phyloP scores from a whole-genome alignment of 2,888 invertebrate genomes.

The Ischnus inquisitorius region DNA sequence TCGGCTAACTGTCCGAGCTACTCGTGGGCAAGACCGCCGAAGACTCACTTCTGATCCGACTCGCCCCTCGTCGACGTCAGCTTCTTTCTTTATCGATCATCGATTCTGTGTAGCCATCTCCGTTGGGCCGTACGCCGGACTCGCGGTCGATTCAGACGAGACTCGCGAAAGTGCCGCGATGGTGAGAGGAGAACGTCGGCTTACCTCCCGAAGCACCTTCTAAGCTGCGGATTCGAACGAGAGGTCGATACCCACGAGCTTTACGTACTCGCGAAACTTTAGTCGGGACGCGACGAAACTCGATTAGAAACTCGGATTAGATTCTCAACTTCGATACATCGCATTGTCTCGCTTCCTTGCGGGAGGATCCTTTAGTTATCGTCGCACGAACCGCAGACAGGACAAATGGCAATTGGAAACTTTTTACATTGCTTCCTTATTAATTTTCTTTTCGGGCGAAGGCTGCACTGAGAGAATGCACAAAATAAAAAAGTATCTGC shows the following conservation, averaged over 20 bases:
- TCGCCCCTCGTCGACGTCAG: not conserved
- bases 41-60: constrained; percentile 20
- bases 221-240: not conserved
- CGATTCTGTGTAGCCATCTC: constrained; percentile 10
- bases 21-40: constrained; percentile 50
- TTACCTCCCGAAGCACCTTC: not conserved
- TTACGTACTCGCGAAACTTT: not conserved
- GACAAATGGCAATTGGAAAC: too few species aligned
- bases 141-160: constrained; percentile 32
- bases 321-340: not conserved
- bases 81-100: not conserved
- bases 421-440: too few species aligned
- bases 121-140: constrained; percentile 23
- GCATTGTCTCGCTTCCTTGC: not conserved
- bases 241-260: not conserved
- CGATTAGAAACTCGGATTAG: constrained; percentile 14
- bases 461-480: too few species aligned
- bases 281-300: not conserved
- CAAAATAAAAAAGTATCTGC: too few species aligned
- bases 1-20: constrained; percentile 71
- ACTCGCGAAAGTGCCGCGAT: constrained; percentile 2
- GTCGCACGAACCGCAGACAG: not conserved
- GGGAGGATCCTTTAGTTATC: not conserved
- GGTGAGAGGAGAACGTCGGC: not conserved
- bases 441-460: too few species aligned